These are phyloP conservation scores for Cataglyphis rosenhaueri DNA, from an alignment of 2,888 invertebrate genomes.

Conservation along the genomic window DNA sequence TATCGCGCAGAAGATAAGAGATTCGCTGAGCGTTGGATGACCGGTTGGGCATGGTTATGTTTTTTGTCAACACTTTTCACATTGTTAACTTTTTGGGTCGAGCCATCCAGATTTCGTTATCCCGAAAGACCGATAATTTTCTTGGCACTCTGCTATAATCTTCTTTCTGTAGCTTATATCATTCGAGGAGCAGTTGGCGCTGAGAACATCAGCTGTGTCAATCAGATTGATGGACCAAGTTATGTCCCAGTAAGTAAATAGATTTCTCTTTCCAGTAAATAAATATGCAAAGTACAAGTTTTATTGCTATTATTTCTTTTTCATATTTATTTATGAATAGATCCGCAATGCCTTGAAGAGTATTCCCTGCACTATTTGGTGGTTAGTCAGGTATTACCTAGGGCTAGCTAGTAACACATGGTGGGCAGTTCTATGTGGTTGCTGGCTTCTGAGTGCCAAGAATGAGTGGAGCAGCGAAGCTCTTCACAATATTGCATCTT, in stretches of 20 bases:
- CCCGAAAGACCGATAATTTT: conserved; percentile 97
- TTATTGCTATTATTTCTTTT: neutral
- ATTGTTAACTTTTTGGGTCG: conserved; percentile 94
- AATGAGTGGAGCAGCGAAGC: conserved; percentile 98
- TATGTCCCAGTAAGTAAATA: conserved; percentile 82
- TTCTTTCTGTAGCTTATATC: conserved; percentile 91
- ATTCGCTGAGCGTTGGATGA: conserved; percentile 91
- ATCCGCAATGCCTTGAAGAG: conserved; percentile 86
- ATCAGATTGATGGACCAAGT: conserved; percentile 84
- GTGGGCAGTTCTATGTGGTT: conserved; percentile 95
- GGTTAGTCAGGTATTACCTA: conserved; percentile 92
- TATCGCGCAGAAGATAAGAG: conserved; percentile 90
- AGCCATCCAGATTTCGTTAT: conserved; percentile 95
- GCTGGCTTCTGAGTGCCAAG: conserved; percentile 96
- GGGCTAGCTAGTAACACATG: conserved; percentile 93
- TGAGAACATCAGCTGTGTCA: conserved; percentile 83
- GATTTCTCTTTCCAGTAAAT: neutral
- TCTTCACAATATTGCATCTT: conserved; percentile 93
- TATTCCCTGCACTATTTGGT: conserved; percentile 90
- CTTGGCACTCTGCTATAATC: conserved; percentile 94
- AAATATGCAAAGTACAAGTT: neutral
- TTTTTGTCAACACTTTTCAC: conserved; percentile 94
- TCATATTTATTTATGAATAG: conserved; percentile 56
- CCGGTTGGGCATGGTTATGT: conserved; percentile 92
- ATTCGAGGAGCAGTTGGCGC: conserved; percentile 89